Evolutionary conservation across 2,113 vertebrate genomes (phyloP).

Genomic region (Hippocampus guttulatus): DNA sequence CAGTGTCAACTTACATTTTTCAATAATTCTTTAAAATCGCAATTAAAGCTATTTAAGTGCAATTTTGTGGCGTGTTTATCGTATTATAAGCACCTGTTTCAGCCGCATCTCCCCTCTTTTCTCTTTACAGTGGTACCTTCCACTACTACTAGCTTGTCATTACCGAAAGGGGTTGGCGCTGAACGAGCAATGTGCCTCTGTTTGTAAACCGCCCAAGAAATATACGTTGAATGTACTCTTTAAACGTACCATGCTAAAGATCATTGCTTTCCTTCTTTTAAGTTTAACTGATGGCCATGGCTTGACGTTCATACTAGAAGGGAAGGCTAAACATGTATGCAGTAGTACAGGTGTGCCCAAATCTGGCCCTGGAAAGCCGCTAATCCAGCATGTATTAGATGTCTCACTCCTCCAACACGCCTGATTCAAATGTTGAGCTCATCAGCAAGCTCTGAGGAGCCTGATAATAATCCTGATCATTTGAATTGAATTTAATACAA

Average conservation of each 20-base stretch:
- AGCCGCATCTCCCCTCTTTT: neutral
- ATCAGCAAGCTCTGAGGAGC: too few relatives aligned
- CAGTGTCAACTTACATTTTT: neutral
- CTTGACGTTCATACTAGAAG: neutral
- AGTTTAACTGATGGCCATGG: neutral
- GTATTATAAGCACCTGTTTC: neutral
- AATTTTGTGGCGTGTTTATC: neutral
- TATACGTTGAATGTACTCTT: neutral
- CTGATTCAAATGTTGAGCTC: too few relatives aligned
- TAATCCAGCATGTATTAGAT: too few relatives aligned
- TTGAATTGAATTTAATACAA: too few relatives aligned
- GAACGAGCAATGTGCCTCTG: constrained; percentile 48
- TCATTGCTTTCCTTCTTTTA: neutral
- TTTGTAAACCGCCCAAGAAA: constrained; percentile 41
- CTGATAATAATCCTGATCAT: too few relatives aligned
- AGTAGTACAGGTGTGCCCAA: too few relatives aligned
- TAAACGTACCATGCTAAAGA: neutral
- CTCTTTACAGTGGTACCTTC: constrained; percentile 40
- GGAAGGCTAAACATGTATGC: too few relatives aligned
- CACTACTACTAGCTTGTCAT: constrained; percentile 54
- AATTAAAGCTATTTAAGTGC: neutral
- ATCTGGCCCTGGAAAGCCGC: too few relatives aligned
- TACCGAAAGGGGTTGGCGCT: constrained; percentile 17
- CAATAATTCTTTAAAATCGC: neutral
- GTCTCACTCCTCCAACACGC: too few relatives aligned